Evolutionary conservation across 2,797 vertebrate species (phyloP).

Genomic region (Lindbergichthys nudifrons): DNA sequence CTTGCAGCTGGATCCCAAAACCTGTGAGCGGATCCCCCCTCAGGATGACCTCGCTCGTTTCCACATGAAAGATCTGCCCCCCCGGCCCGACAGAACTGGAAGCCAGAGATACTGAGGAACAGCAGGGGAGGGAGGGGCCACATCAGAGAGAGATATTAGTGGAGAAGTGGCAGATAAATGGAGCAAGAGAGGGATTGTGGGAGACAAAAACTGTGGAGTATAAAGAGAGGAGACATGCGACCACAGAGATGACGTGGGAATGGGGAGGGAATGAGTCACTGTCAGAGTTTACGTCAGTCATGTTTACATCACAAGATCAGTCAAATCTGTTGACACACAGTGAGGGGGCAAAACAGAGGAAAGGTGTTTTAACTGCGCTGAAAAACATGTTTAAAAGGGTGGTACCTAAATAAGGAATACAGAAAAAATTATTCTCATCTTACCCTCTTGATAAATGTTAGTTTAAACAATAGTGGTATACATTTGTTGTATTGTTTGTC

Average conservation of each 20-base stretch:
- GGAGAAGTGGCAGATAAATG: conserved; percentile 54
- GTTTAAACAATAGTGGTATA: not conserved
- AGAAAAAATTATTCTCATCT: not conserved
- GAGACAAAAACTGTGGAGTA: conserved; percentile 28
- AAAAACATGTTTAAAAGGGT: conserved; percentile 10
- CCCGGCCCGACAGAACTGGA: conserved; percentile 96
- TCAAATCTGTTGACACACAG: conserved; percentile 51
- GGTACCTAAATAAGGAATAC: not conserved
- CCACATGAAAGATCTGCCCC: conserved; percentile 96
- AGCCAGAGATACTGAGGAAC: conserved; percentile 90
- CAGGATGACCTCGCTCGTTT: conserved; percentile 93
- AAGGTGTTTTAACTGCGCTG: conserved; percentile 24
- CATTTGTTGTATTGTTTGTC: not conserved
- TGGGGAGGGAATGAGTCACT: conserved; percentile 61
- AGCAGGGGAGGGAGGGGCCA: conserved; percentile 27
- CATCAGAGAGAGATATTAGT: conserved; percentile 44
- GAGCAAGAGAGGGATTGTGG: conserved; percentile 40
- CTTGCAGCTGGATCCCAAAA: conserved; percentile 98
- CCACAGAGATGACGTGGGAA: conserved; percentile 49
- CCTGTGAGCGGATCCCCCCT: conserved; percentile 95
- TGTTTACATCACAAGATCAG: conserved; percentile 55
- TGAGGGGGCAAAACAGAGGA: not conserved
- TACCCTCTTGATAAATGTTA: not conserved
- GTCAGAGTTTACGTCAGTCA: conserved; percentile 51
- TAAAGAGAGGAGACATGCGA: conserved; percentile 41